Evolutionary conservation across 2,888 invertebrate genomes (phyloP).

Genomic region (Aplocera efformata): DNA sequence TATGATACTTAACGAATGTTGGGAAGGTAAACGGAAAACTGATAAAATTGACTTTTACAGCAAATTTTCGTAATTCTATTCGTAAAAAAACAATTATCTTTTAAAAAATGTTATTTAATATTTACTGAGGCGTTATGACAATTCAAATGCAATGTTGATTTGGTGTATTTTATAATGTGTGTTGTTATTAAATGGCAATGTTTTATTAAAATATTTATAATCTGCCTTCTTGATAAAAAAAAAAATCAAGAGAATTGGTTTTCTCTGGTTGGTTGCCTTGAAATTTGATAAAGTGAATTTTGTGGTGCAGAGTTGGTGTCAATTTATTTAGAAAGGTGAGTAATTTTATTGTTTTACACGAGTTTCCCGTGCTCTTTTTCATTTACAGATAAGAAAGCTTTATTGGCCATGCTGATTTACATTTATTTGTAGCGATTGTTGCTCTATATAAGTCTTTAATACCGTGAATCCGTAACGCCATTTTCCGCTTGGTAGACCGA

Average conservation of each 20-base stretch:
- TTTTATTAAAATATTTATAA: too few species aligned
- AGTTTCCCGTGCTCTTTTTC: conserved; percentile 19
- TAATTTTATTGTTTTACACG: conserved; percentile 43
- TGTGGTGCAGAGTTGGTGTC: conserved; percentile 71
- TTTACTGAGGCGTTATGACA: too few species aligned
- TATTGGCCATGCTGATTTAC: conserved; percentile 2
- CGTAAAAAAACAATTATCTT: too few species aligned
- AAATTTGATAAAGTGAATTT: conserved; percentile 50
- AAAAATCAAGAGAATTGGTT: conserved; percentile 20
- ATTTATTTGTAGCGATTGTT: conserved; percentile 2
- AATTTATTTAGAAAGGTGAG: conserved; percentile 72
- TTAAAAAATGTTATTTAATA: too few species aligned
- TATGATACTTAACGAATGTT: too few species aligned
- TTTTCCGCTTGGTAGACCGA: conserved; percentile 67
- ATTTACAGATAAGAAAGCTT: conserved; percentile 12
- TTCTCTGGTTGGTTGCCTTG: conserved; percentile 41
- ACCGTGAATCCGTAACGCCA: conserved; percentile 67
- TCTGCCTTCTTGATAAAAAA: background rate
- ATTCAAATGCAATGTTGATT: too few species aligned
- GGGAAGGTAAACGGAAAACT: too few species aligned
- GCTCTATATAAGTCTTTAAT: conserved; percentile 33
- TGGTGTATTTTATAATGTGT: too few species aligned
- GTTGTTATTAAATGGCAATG: too few species aligned
- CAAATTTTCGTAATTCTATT: too few species aligned
- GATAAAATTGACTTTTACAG: too few species aligned